A percentile compares a stretch with the other conserved stretches of the same genome.
phyloP scores from a whole-genome alignment of 2,797 vertebrate species.

The Schizopygopsis pylzovi region DNA sequence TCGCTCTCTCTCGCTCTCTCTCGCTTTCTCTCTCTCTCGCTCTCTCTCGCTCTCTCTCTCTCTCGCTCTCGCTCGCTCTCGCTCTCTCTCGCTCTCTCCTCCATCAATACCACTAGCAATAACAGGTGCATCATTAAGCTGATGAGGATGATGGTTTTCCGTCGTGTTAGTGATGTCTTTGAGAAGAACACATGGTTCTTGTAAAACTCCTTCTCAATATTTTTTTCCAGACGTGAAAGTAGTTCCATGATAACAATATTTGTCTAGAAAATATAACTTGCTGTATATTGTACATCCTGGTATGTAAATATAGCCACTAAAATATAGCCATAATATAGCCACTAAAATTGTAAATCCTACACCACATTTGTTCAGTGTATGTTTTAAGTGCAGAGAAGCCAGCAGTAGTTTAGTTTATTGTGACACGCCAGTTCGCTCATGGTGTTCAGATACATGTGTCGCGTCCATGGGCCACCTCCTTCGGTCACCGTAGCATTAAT shows the following conservation, averaged over 20 bases:
- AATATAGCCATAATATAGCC: too few species aligned
- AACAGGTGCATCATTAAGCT: background rate
- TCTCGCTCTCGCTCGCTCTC: background rate
- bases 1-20: background rate
- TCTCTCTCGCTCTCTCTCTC: background rate
- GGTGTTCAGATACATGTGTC: slow-evolving; percentile 71
- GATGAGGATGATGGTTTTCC: background rate
- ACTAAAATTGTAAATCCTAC: background rate
- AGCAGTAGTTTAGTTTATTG: slow-evolving; percentile 56
- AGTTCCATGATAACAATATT: background rate
- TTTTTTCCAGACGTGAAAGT: background rate
- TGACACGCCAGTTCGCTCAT: slow-evolving; percentile 61
- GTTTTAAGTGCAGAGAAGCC: slow-evolving; percentile 57
- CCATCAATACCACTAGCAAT: background rate
- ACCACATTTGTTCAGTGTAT: background rate
- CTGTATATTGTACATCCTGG: background rate
- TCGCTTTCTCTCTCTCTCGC: too few species aligned
- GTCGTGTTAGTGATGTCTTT: background rate
- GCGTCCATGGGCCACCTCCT: slow-evolving; percentile 57
- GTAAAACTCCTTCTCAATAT: background rate
- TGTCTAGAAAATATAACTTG: too few species aligned
- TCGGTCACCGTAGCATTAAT: slow-evolving; percentile 2
- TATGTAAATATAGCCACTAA: background rate
- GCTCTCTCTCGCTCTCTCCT: background rate
- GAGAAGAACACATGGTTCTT: background rate